Evolutionary conservation across 1,140 invertebrate species (phyloP), one percentile per base, ranked within the genome.

Genomic region (Samia ricini): DNA sequence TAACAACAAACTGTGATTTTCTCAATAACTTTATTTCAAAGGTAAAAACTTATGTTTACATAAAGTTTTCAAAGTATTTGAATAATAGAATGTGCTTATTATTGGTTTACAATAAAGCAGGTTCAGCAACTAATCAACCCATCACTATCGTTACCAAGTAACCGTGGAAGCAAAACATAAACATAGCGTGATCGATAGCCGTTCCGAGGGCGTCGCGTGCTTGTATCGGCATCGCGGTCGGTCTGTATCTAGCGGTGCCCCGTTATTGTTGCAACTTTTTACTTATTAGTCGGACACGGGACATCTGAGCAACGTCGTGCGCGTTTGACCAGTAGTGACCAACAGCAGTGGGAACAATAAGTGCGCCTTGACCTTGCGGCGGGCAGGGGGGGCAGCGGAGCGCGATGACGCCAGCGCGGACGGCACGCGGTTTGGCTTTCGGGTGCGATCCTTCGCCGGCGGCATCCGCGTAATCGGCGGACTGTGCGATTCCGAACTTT

Each of bases 381-480:
- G 84, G 66, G 77, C 77, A 77, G 81, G 83, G 84, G 81, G 84
- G 79, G 73, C 70, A 63, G 77, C 70, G 72, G 78, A 61, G 79
- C 64, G 70, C 71, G 82, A 83, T 88, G 85, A 87, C 87, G 87
- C 78, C 85, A 87, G 76, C 85, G 81, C 83, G 83, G 79, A 68
- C 84, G 86, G 79, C 79, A 78, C 83, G 77, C 81, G 76, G 73
- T 76, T 83, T 76, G 87, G 85, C 87, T 89, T 89, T 89, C 85
- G 87, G 87, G 83, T 87, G 84, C 82, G 85, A 89, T 87, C 84
- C 85, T 85, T 79, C 81, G 87, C 76, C 81, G 83, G 80, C 81
- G 81, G 76, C 76, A 88, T 89, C 83, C 87, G 87, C 82, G 83
- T 89, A 87, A 85, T 84, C 83, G 79, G 85, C 74, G 85, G 83